phyloP scores from a whole-genome alignment of 2,113 vertebrate species.

The Deroptyus accipitrinus region DNA sequence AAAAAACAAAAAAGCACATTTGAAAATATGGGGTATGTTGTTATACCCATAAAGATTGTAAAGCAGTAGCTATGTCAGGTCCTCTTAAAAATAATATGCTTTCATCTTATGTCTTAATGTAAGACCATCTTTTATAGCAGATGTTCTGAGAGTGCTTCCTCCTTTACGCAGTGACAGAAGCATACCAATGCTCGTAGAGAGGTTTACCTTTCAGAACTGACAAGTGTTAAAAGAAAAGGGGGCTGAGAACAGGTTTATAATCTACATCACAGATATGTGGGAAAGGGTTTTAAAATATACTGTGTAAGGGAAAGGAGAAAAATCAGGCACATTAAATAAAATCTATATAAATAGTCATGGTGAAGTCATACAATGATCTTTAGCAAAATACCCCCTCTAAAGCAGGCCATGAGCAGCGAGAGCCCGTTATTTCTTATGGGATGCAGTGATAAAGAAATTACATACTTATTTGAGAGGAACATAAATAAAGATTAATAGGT shows the following conservation, averaged over 20 bases:
- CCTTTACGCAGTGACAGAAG: constrained; percentile 49
- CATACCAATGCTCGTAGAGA: constrained; percentile 56
- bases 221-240: constrained; percentile 70
- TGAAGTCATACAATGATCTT: constrained; percentile 60
- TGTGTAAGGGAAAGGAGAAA: constrained; percentile 61
- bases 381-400: constrained; percentile 61
- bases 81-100: constrained; percentile 62
- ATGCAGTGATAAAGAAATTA: constrained; percentile 84
- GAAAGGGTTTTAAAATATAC: constrained; percentile 39
- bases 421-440: constrained; percentile 76
- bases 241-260: constrained; percentile 62
- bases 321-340: constrained; percentile 64
- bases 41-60: constrained; percentile 11
- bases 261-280: constrained; percentile 42
- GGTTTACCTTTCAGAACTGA: constrained; percentile 61
- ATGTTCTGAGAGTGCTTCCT: constrained; percentile 41
- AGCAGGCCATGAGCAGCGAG: constrained; percentile 66
- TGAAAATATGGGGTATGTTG: neutral
- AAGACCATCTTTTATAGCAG: constrained; percentile 40
- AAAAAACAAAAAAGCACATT: neutral
- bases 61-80: constrained; percentile 53
- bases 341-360: constrained; percentile 50
- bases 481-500: constrained; percentile 97
- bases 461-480: constrained; percentile 84
- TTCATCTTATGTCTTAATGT: constrained; percentile 53